phyloP scores from a whole-genome alignment of 1,140 invertebrate species.

The Ips typographus region DNA sequence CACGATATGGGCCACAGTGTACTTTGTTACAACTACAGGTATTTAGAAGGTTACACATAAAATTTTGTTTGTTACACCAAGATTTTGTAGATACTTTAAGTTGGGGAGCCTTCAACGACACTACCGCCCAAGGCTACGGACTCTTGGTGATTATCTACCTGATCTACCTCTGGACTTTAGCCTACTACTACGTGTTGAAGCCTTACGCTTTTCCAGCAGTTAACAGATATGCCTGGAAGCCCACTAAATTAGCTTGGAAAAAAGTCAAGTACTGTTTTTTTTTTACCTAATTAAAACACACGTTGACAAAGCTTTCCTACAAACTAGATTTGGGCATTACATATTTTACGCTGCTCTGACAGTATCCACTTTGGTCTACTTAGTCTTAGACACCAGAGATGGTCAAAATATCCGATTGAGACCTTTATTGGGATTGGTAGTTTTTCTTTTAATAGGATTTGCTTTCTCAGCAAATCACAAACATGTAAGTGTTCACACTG shows the following conservation, averaged over 20 bases:
- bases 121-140: conserved; percentile 71
- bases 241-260: conserved; percentile 10
- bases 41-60: conserved; percentile 6
- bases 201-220: conserved; percentile 57
- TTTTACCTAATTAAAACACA: background rate
- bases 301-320: conserved; percentile 17
- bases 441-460: conserved; percentile 58
- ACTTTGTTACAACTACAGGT: conserved; percentile 41
- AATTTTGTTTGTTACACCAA: background rate
- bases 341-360: conserved; percentile 50
- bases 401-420: conserved; percentile 62
- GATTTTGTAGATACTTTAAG: conserved; percentile 43
- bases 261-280: conserved; percentile 34
- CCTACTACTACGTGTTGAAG: conserved; percentile 69
- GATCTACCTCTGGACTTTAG: conserved; percentile 62
- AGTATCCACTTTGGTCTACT: conserved; percentile 57
- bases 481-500: conserved; percentile 47
- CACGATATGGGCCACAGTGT: conserved; percentile 40
- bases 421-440: conserved; percentile 64
- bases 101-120: conserved; percentile 40
- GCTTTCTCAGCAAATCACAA: conserved; percentile 65
- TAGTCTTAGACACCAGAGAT: conserved; percentile 65
- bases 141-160: conserved; percentile 68
- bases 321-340: conserved; percentile 29
- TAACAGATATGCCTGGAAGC: conserved; percentile 49